These are phyloP conservation scores for Chlorospingus semifuscus DNA, from an alignment of 2,797 vertebrate genomes.

Conservation along the genomic window DNA sequence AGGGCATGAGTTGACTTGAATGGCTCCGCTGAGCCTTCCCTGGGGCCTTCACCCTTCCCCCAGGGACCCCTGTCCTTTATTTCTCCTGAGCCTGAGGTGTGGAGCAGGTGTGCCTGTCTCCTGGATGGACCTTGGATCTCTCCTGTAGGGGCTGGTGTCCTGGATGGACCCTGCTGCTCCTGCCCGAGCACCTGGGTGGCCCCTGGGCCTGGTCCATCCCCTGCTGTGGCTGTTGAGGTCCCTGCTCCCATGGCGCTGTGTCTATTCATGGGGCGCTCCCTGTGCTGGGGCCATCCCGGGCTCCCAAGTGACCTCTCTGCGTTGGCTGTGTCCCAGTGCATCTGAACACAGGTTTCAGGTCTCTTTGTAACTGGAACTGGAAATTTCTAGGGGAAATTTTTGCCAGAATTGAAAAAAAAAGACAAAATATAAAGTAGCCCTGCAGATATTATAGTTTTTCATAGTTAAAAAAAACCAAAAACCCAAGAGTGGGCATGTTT, in stretches of 20 bases:
- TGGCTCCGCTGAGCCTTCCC: not conserved
- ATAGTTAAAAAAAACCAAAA: not conserved
- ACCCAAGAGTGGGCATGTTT: fast-evolving
- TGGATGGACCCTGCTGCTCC: not conserved
- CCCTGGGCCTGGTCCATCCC: not conserved
- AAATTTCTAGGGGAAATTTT: not conserved
- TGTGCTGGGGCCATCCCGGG: not conserved
- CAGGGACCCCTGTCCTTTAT: not conserved
- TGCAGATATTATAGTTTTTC: not conserved
- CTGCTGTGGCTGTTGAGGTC: not conserved
- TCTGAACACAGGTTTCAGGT: not conserved
- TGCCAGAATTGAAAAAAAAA: not conserved
- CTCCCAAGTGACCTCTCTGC: not conserved
- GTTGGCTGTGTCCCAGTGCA: not conserved
- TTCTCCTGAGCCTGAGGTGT: not conserved
- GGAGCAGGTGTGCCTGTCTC: not conserved
- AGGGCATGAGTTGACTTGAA: not conserved
- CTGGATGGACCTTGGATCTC: not conserved
- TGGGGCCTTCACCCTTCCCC: not conserved
- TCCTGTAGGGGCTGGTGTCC: not conserved
- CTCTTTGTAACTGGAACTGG: not conserved
- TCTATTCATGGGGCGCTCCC: not conserved
- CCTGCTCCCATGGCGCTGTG: fast-evolving
- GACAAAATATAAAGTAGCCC: not conserved
- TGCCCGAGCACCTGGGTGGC: not conserved